Evolutionary conservation across 2,888 invertebrate genomes (phyloP), one percentile per base, ranked within the genome.

Genomic region (Acleris literana): DNA sequence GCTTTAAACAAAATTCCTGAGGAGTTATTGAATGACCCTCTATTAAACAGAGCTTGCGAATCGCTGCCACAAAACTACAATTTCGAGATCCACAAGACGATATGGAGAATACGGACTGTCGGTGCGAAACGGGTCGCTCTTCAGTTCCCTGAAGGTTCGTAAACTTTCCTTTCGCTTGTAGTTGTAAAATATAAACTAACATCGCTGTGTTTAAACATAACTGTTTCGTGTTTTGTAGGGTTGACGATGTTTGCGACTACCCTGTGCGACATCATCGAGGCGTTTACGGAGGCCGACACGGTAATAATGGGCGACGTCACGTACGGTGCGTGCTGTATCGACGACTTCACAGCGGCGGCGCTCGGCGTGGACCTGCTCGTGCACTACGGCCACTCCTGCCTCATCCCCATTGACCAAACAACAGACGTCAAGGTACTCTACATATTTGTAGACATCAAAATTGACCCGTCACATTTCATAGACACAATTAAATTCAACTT

Each of bases 261-360:
- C 3, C 95, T 99, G 68, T 96, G 97, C 71, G 99, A 99, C 84
- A 98, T 99, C 70, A 95, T 99, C 74, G 96, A 97, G 85, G 94
- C 94, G 63, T 98, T 98, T 81, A 97, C 98, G 2, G 95, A 94
- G 44, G 97, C 97, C 2, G 98, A 99, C 76, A 96, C 97, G 0
- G 94, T 99, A 56, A 98, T 99, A 70, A 98, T 99, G 98, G 99
- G 98, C 7, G 99, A 99, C 90, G 99, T 99, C 17, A 99, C 99
- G 0, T 99, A 99, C 82, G 99, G 99, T 46, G 99, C 99, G 0
- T 99, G 99, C 84, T 99, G 99, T 85, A 96, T 99, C 13, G 99
- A 99, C 83, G 99, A 99, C 91, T 97, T 95, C 82, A 98, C 98
- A 0, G 99, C 99, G 0, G 94, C 95, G 76, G 97, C 98, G 0